Evolutionary conservation across 1,140 invertebrate species (phyloP), one percentile per base, ranked within the genome.

Genomic region (Melitaea cinxia): DNA sequence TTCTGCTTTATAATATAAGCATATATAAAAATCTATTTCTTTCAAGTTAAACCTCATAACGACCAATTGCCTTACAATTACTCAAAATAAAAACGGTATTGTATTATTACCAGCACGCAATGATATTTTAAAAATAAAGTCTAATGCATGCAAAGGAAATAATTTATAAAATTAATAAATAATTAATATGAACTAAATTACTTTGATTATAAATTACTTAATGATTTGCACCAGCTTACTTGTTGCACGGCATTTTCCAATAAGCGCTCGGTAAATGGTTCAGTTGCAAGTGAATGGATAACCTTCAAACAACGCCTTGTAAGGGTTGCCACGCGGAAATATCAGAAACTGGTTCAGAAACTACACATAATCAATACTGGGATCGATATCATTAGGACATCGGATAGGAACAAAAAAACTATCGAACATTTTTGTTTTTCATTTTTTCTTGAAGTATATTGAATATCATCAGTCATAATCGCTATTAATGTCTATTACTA

Each of bases 321-420:
- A 72, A 60, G 75, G 70, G 75, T 74, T 68, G 66, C 67, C 75
- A 74, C 61, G 69, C 75, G 75, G 75, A 77, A 77, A 72, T 58
- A 35, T 33, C 56, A 45, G 47, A 70, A 74, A 72, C 72, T 63
- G 57, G 67, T 70, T 57, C 69, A 68, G 56, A 65, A 65, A 57
- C 72, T 62, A 54, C 49, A 35, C 45, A 45, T 71, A 61, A 70
- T 61, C 63, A 62, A n/a, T n/a, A n/a, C n/a, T n/a, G n/a, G n/a
- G 69, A 75, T 56, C 33, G 23, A 33, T 50, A 30, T 60, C 58
- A 14, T 52, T 60, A 52, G 21, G 33, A 9, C 56, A 26, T 49
- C 35, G 26, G 57, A 17, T 45, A 50, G 45, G 26, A 21, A 57
- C 57, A 65, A 65, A 65, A 52, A 15, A 56, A 14, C 14, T 47